Base-by-base conservation (phyloP, 1,140 invertebrate genomes). In the Tribolium madens region DNA sequence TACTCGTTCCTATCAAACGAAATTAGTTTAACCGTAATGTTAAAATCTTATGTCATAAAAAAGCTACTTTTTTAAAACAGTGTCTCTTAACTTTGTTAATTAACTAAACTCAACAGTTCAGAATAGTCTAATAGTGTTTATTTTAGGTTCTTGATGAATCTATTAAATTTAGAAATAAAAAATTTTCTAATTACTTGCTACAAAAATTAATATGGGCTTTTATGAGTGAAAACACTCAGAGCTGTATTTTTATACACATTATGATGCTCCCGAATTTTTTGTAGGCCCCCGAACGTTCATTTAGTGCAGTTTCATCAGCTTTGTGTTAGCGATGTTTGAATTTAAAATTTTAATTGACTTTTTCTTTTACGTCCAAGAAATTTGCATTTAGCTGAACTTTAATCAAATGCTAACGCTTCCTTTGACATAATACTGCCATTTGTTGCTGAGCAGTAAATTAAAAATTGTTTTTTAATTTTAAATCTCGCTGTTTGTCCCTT, bases 271-370 rank as follows among this genome's bases (percentile, higher is more conserved):
- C 0, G 21, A 57, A 42, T 42, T 64, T 18, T 33, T 33, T 64
- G 10, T 64, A n/a, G 4, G n/a, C 26, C 26, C 31, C 9, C 13
- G 14, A 26, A 64, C n/a, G 26, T 33, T 64, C 57, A 33, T 64
- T 64, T 64, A 64, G 57, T 64, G 10, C 57, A 64, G 21, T 64
- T 64, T 64, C 57, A 64, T 64, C 57, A 64, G 57, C 57, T 64
- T 64, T 64, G 57, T 64, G 26, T 33, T 64, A 12, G 57, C 26
- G 57, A 64, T 64, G 21, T 64, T 64, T 13, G 26, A 64, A 64
- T 64, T 64, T 64, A 33, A 64, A 64, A 64, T 64, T 64, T 33
- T 64, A 64, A 64, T 64, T 64, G 57, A 33, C 57, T 64, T 64
- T 18, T 31, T 33, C 57, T 64, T 64, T 64, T 18, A 64, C 14